Conservation (phyloP, 1,140 invertebrate genomes). For the Bombus superbus region DNA sequence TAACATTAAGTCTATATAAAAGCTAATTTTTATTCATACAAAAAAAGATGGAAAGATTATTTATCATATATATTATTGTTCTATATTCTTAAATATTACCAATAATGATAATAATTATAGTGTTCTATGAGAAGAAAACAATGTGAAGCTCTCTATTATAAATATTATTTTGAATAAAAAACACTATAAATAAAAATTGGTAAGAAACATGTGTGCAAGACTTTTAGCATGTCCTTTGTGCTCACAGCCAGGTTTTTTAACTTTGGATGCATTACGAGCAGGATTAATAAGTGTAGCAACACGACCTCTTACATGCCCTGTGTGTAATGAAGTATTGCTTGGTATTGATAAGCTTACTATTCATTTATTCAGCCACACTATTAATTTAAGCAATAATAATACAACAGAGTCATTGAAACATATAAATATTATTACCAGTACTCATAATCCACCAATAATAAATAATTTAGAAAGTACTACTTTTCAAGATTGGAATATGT, state of each 20-base stretch:
- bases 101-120: neutral
- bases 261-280: slow-evolving; percentile 87
- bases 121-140: neutral
- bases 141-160: slow-evolving; percentile 1
- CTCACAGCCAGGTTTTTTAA: slow-evolving; percentile 87
- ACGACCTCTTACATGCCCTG: slow-evolving; percentile 88
- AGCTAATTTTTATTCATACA: neutral
- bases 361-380: slow-evolving; percentile 89
- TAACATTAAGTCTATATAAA: neutral
- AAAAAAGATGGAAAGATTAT: neutral
- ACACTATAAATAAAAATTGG: slow-evolving; percentile 11
- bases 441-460: slow-evolving; percentile 5
- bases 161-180: neutral
- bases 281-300: slow-evolving; percentile 90
- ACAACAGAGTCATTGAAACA: slow-evolving; percentile 40
- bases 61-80: neutral
- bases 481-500: slow-evolving; percentile 52
- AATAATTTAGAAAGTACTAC: slow-evolving; percentile 36
- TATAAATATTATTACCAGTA: slow-evolving; percentile 3
- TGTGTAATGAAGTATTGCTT: slow-evolving; percentile 88
- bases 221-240: slow-evolving; percentile 90
- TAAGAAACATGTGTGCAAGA: slow-evolving; percentile 84
- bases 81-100: neutral
- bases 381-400: slow-evolving; percentile 65
- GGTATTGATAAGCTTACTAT: slow-evolving; percentile 93